Conservation (phyloP, 2,888 invertebrate species). For the Lasioglossum calceatum region DNA sequence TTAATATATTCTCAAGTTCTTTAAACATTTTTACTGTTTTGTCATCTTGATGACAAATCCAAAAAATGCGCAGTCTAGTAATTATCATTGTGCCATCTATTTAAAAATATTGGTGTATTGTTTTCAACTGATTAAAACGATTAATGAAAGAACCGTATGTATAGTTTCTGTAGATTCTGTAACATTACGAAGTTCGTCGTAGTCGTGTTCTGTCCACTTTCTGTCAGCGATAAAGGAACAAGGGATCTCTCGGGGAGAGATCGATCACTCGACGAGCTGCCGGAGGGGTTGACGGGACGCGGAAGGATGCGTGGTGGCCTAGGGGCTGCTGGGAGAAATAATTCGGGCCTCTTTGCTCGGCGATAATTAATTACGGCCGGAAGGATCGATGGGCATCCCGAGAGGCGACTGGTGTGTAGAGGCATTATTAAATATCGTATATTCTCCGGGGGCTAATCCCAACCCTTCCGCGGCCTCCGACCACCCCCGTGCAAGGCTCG, state of each 20-base stretch:
- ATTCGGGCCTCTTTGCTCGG: constrained; percentile 63
- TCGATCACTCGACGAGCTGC: neutral
- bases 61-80: too few species aligned
- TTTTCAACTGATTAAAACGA: neutral
- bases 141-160: neutral
- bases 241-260: neutral
- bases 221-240: neutral
- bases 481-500: neutral
- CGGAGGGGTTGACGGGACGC: neutral
- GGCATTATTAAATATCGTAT: constrained; percentile 79
- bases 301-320: constrained; percentile 18
- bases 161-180: neutral
- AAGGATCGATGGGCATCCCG: constrained; percentile 77
- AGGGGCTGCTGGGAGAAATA: constrained; percentile 62
- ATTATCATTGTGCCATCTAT: too few species aligned
- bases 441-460: constrained; percentile 73
- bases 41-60: too few species aligned
- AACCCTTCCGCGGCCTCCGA: constrained; percentile 43
- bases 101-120: neutral
- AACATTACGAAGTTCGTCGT: neutral
- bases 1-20: too few species aligned
- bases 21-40: too few species aligned
- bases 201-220: neutral
- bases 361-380: constrained; percentile 79
- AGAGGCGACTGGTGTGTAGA: constrained; percentile 67